These are phyloP conservation scores for Embiotoca jacksoni DNA, from an alignment of 2,113 vertebrate genomes.

Conservation along the genomic window DNA sequence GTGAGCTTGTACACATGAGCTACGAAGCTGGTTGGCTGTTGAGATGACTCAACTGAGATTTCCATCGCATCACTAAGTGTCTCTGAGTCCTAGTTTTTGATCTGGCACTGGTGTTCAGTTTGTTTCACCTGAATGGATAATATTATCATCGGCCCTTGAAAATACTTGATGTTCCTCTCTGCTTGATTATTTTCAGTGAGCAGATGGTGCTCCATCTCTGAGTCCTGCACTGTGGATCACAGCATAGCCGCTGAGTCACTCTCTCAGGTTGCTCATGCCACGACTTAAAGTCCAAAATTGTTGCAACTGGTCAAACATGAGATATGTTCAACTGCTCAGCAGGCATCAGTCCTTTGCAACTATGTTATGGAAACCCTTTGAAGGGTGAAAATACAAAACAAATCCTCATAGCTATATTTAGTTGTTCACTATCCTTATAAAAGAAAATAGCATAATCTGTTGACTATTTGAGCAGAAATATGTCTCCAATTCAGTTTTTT, in stretches of 20 bases:
- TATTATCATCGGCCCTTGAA: slow-evolving; percentile 19
- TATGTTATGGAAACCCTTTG: background rate
- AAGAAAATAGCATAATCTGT: slow-evolving; percentile 2
- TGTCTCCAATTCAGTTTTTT: background rate
- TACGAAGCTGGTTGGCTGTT: background rate
- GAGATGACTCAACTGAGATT: slow-evolving; percentile 14
- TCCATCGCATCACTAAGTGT: background rate
- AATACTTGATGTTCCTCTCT: slow-evolving; percentile 44
- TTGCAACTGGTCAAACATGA: slow-evolving; percentile 36
- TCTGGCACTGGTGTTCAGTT: slow-evolving; percentile 2
- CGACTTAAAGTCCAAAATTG: slow-evolving; percentile 44
- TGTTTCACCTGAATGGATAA: slow-evolving; percentile 29
- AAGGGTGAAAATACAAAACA: background rate
- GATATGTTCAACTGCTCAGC: slow-evolving; percentile 10
- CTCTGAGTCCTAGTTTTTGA: background rate
- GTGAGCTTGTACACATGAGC: background rate
- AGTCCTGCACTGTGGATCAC: slow-evolving; percentile 69
- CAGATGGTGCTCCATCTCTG: slow-evolving; percentile 72
- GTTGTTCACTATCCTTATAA: slow-evolving; percentile 7
- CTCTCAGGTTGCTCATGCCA: slow-evolving; percentile 64
- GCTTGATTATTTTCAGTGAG: slow-evolving; percentile 59
- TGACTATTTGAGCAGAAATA: slow-evolving; percentile 14
- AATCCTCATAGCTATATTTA: slow-evolving; percentile 29
- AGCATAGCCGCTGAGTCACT: slow-evolving; percentile 73
- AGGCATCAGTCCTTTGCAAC: background rate